Base-by-base conservation (phyloP, 1,140 invertebrate species). In the Mesaphorura yosii region DNA sequence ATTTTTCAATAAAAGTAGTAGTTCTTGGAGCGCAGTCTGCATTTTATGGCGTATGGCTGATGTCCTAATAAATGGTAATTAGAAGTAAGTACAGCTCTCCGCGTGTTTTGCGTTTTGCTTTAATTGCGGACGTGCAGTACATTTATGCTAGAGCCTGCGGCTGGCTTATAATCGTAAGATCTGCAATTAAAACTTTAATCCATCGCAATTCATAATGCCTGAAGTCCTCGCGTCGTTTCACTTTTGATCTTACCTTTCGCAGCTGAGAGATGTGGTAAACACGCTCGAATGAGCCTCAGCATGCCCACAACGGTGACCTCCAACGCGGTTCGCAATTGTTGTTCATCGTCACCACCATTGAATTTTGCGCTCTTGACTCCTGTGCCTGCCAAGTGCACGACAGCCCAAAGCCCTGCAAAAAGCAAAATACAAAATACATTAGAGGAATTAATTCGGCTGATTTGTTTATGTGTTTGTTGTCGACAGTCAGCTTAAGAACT, bases 331-430 rank as follows among this genome's bases (percentile, higher is more conserved):
- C 81, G 77, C 50, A 84, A 79, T 63, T 86, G 84, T 48, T 73
- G 74, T 50, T 82, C 80, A 27, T 83, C 74, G 23, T 76, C 69
- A n/a, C 81, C 76, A 20, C 59, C 55, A 38, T 55, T 51, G n/a
- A 37, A 22, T 25, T 37, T 41, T 22, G 40, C 42, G 2, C 41
- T 41, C 51, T 79, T 71, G 66, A 81, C 74, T 46, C 79, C 77
- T 55, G 79, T 75, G 14, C 84, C 84, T 12, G 80, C 82, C 1
- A 84, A 86, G 66, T 86, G 84, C 39, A 88, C 78, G 3, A 88
- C 82, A 28, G 83, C 83, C 78, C 82, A 84, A 48, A 88, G 75
- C 58, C 84, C 84, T 84, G 64, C 25, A 73, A 72, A 39, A n/a
- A 60, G 49, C 52, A 57, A 50, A 27, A 28, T 15, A 48, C 48